Conservation (phyloP, 2,113 vertebrate genomes). For the Patagioenas fasciata region DNA sequence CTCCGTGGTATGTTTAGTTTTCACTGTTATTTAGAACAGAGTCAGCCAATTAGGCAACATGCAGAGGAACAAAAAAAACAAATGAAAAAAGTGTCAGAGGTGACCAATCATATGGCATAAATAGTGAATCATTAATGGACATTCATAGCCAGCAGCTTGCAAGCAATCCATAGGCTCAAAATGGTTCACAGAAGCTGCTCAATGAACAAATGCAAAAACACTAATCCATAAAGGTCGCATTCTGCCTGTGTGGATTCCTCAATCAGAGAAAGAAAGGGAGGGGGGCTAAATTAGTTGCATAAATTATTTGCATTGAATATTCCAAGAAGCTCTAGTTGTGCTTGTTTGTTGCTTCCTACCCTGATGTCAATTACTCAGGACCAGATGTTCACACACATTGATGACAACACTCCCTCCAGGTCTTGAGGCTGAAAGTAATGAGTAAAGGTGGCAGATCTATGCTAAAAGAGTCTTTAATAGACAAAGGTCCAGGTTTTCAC, state of each 20-base stretch:
- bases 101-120: constrained; percentile 33
- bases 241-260: constrained; percentile 9
- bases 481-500: neutral
- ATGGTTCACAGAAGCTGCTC: constrained; percentile 28
- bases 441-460: neutral
- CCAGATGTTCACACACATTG: constrained; percentile 43
- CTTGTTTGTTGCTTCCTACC: constrained; percentile 40
- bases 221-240: constrained; percentile 44
- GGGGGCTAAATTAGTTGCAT: constrained; percentile 17
- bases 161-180: constrained; percentile 35
- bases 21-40: constrained; percentile 11
- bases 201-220: neutral
- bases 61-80: neutral
- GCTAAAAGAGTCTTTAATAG: constrained; percentile 35
- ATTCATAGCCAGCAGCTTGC: constrained; percentile 21
- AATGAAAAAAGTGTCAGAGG: neutral
- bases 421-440: constrained; percentile 27
- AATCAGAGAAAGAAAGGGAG: neutral
- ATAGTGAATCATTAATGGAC: constrained; percentile 39
- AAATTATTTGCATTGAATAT: constrained; percentile 52
- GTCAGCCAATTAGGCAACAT: constrained; percentile 27
- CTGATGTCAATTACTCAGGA: constrained; percentile 48
- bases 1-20: neutral
- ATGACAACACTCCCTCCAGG: constrained; percentile 6
- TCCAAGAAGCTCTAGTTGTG: neutral